Evolutionary conservation across 2,113 vertebrate species (phyloP), one percentile per base, ranked within the genome.

Genomic region (Percopsis transmontana): DNA sequence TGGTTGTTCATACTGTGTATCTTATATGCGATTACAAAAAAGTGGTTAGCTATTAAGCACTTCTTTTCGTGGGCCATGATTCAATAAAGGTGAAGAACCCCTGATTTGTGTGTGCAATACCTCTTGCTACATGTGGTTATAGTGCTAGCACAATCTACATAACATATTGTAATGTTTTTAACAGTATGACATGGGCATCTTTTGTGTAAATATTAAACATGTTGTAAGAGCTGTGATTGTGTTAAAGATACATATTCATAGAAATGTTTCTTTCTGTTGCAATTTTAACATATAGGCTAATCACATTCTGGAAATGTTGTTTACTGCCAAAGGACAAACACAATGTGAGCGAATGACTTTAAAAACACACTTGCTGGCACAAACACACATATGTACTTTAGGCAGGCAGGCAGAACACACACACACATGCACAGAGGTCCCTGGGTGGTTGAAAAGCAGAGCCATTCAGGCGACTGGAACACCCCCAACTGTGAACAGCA

Each of bases 401-500:
- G 11, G 42, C 58, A 61, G 10, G 42, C 15, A 16, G 5, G 42
- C 42, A 16, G 42, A 3, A 73, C 57, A 63, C 23, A 55, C 66
- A 54, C 65, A 48, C n/a, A 62, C 45, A 50, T 45, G 48, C 68
- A 68, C 58, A 23, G 47, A 45, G 54, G 79, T 82, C 84, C 74
- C 74, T 75, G 74, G 80, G 80, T 85, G 82, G 79, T 79, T 90
- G 86, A 90, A 89, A 83, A 88, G 84, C 87, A 77, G 58, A 81
- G 75, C 83, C 83, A 88, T 90, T 92, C 89, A 92, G 84, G 84
- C 79, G 72, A 83, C 79, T 83, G 75, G 84, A 90, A 80, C 81
- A 85, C 86, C 85, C 82, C 88, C 82, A 23, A 80, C 86, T 84
- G 86, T 59, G 88, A 90, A 87, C 85, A 86, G 81, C 84, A 83